Base-by-base conservation (phyloP, 2,113 vertebrate species). In the Saguinus midas region DNA sequence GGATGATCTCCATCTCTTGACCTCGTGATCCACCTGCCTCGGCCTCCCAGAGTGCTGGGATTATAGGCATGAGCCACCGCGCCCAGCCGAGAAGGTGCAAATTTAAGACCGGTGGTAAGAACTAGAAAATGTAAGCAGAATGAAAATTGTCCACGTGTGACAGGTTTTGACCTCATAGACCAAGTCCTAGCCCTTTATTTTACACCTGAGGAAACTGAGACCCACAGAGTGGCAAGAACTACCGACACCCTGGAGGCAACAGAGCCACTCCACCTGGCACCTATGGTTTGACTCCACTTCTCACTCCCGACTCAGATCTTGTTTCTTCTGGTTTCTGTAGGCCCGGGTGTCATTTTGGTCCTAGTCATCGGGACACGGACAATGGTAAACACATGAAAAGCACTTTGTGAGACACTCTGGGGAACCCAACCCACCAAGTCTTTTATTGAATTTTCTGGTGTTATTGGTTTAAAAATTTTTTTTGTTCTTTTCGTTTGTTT, bases 371-470 rank as follows among this genome's bases (percentile, higher is more conserved):
- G 81, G 95, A 83, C 50, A 57, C 0, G 0, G n/a, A 58, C 37
- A 2, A 0, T 17, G 4, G 23, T 14, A 32, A 92, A 72, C 8
- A 32, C 68, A 3, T n/a, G 55, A 90, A 91, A 91, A 52, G 40
- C 37, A 32, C 1, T 6, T 45, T 1, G 0, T 81, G 86, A 81
- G 81, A 73, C 64, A 14, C 5, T 21, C 73, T 43, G n/a, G 68
- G 70, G 25, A 45, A 88, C 12, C 68, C 91, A 81, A 85, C 18
- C 21, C 5, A 72, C 57, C 37, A 50, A 18, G 14, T 52, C 45
- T 82, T 94, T 76, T 35, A 40, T 14, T 95, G 76, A 75, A 7
- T 72, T 95, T 95, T 93, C 87, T 94, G 90, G 93, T 68, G 89
- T 76, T 82, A 88, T 88, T 48, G 1, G 12, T 18, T 66, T 40